Conservation (phyloP, 2,113 vertebrate species). For the Nothobranchius kuhntae region DNA sequence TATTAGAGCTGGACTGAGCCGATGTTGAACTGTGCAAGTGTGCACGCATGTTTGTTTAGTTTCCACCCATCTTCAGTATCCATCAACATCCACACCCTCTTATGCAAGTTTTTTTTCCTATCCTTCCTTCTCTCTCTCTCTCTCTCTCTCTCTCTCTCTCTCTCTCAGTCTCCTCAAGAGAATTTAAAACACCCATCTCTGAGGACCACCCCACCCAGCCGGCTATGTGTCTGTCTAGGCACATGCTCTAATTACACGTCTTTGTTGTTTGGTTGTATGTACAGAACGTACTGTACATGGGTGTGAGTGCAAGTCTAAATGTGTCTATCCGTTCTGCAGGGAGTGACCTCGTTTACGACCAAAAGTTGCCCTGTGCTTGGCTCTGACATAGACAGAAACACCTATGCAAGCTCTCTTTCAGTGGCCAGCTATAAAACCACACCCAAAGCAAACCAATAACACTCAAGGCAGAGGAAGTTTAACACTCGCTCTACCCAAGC, state of each 20-base stretch:
- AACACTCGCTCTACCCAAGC: constrained; percentile 34
- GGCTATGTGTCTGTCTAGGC: constrained; percentile 41
- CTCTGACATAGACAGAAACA: constrained; percentile 53
- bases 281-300: constrained; percentile 20
- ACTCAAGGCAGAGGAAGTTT: constrained; percentile 16
- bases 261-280: constrained; percentile 29
- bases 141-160: constrained; percentile 53
- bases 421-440: constrained; percentile 67
- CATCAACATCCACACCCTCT: constrained; percentile 73
- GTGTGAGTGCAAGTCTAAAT: constrained; percentile 26
- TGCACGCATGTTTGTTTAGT: constrained; percentile 56
- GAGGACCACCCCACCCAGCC: constrained; percentile 63
- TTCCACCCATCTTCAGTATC: constrained; percentile 75
- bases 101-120: constrained; percentile 70
- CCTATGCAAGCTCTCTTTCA: constrained; percentile 54
- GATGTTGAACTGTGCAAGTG: constrained; percentile 44
- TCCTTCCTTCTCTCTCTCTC: constrained; percentile 35
- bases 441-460: constrained; percentile 61
- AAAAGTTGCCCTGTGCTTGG: constrained; percentile 53
- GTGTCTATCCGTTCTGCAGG: constrained; percentile 47
- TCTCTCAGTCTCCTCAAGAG: constrained; percentile 28
- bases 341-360: constrained; percentile 52
- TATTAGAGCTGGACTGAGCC: constrained; percentile 54
- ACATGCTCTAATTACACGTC: constrained; percentile 52
- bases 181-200: constrained; percentile 67